These are phyloP conservation scores for Alosa alosa DNA, from an alignment of 2,113 vertebrate genomes.

Conservation along the genomic window DNA sequence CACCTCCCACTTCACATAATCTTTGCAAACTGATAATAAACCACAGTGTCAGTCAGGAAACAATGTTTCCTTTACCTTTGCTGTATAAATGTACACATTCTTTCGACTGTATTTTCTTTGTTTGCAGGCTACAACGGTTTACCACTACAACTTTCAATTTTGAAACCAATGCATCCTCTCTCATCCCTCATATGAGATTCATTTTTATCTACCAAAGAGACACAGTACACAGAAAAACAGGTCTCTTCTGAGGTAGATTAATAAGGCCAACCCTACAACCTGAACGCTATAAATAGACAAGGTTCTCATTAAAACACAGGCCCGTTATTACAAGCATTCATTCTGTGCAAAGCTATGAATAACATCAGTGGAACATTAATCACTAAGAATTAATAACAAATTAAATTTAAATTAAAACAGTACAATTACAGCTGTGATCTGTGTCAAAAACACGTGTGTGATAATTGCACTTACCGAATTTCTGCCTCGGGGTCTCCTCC, in stretches of 20 bases:
- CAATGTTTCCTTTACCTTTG: no score
- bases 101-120: no score
- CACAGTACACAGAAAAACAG: not conserved
- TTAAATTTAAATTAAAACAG: not conserved
- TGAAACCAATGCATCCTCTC: no score
- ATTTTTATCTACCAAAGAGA: not conserved
- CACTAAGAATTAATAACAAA: not conserved
- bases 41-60: no score
- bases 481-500: constrained; percentile 79
- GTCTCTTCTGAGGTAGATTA: not conserved
- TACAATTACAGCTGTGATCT: not conserved
- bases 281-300: not conserved
- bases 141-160: no score
- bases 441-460: constrained; percentile 3
- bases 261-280: not conserved
- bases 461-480: constrained; percentile 70
- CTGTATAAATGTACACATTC: no score
- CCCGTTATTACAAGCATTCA: not conserved
- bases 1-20: no score
- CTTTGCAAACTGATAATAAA: no score
- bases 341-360: not conserved
- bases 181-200: not conserved
- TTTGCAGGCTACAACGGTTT: no score
- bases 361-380: not conserved
- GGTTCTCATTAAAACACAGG: not conserved